Conservation (phyloP, 2,797 vertebrate species). For the Bovichtus variegatus region DNA sequence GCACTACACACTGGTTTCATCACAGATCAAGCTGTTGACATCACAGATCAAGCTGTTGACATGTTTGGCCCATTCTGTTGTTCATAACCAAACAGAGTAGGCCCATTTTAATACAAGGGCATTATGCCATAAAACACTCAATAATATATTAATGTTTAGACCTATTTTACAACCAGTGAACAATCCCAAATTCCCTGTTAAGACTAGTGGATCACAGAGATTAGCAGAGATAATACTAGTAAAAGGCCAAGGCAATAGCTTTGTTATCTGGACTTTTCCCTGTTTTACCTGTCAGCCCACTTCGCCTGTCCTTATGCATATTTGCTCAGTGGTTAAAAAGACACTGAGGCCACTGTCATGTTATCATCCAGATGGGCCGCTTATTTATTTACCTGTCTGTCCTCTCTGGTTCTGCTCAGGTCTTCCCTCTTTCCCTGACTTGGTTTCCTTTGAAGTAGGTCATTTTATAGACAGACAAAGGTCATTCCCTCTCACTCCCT, state of each 20-base stretch:
- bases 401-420: constrained; percentile 68
- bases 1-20: constrained; percentile 17
- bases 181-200: constrained; percentile 51
- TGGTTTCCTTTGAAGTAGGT: constrained; percentile 73
- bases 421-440: constrained; percentile 37
- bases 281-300: constrained; percentile 33
- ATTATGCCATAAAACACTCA: constrained; percentile 15
- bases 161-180: constrained; percentile 47
- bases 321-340: constrained; percentile 75
- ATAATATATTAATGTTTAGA: constrained; percentile 20
- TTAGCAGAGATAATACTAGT: constrained; percentile 69
- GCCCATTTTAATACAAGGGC: constrained; percentile 10
- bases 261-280: constrained; percentile 45
- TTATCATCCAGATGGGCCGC: constrained; percentile 58
- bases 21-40: constrained; percentile 11
- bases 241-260: constrained; percentile 47
- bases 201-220: constrained; percentile 64
- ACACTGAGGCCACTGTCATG: constrained; percentile 55
- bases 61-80: constrained; percentile 5
- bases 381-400: constrained; percentile 68
- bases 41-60: not conserved
- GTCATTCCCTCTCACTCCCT: constrained; percentile 45
- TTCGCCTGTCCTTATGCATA: constrained; percentile 57
- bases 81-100: constrained; percentile 24
- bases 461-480: constrained; percentile 66